phyloP scores from a whole-genome alignment of 2,797 vertebrate species.

The Paedocypris micromegethes region DNA sequence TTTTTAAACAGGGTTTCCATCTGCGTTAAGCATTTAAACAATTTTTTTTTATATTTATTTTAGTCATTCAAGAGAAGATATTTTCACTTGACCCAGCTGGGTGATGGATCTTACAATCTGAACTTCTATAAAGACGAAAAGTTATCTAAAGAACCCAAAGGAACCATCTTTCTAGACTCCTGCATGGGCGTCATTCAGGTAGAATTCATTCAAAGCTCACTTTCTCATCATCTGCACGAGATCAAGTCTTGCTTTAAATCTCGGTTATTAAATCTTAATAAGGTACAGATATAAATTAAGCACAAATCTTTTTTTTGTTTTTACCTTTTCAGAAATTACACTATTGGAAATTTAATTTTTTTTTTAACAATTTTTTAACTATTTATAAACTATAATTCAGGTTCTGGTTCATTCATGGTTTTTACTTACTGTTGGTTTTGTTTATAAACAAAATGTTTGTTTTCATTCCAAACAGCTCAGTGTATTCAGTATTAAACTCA shows the following conservation, averaged over 20 bases:
- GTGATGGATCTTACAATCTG: conserved; percentile 96
- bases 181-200: conserved; percentile 98
- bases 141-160: conserved; percentile 98
- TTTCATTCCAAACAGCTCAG: no score
- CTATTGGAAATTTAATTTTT: no score
- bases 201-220: not conserved
- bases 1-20: conserved; percentile 32
- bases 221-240: not conserved
- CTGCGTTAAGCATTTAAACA: not conserved
- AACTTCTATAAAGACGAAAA: conserved; percentile 99
- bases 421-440: no score
- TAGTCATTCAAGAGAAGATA: conserved; percentile 98
- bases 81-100: conserved; percentile 94
- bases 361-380: no score
- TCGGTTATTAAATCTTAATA: no score
- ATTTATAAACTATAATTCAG: no score
- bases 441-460: no score
- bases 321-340: no score
- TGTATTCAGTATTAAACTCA: no score
- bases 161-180: conserved; percentile 96
- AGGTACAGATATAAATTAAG: no score
- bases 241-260: not conserved
- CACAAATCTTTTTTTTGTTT: no score
- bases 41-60: not conserved
- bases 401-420: no score